Base-by-base conservation (phyloP, 2,888 invertebrate genomes). In the Eupeodes luniger region DNA sequence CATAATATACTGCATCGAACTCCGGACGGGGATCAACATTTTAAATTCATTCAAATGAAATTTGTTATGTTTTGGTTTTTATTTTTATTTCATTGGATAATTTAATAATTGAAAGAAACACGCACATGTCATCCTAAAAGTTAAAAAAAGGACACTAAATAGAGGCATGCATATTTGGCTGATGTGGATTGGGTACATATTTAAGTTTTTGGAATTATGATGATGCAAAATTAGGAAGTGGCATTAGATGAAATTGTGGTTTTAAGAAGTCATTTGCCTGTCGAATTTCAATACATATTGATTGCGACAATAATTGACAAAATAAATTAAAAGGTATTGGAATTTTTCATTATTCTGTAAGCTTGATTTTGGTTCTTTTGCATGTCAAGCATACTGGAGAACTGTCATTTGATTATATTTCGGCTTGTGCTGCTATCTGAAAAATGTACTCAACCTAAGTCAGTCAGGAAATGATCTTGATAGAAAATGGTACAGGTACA, bases 21-120 rank as follows among this genome's bases (percentile, higher is more conserved):
- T 5, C 40, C 40, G 9, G 40, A 5, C 40, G 27, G 47, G 55
- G 61, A 69, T 79, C 74, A 62, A 69, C 44, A 75, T 79, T 75
- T 79, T 84, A 70, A 75, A 75, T 79, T 84, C 74, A 75, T 75
- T 79, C 69, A 55, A 75, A 69, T 84, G 69, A 64, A 82, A 67
- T 40, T 70, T 55, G 49, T 57, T 47, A 74, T 72, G 57, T 74
- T 55, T 59, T 44, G 64, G 67, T 16, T 74, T 55, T 40, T 40
- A 40, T 40, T 40, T 40, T 40, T 9, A 7, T 40, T 40, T 59
- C 34, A 12, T 27, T 69, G 4, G 4, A 36, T 44, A 49, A 16
- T 59, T 72, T 27, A 59, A 57, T 72, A 72, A 72, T 72, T 72
- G 59, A 59, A 72, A 47, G 72, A 72, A 72, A 72, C 27, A 70